phyloP scores from a whole-genome alignment of 1,140 invertebrate genomes.

The Pectinophora gossypiella region DNA sequence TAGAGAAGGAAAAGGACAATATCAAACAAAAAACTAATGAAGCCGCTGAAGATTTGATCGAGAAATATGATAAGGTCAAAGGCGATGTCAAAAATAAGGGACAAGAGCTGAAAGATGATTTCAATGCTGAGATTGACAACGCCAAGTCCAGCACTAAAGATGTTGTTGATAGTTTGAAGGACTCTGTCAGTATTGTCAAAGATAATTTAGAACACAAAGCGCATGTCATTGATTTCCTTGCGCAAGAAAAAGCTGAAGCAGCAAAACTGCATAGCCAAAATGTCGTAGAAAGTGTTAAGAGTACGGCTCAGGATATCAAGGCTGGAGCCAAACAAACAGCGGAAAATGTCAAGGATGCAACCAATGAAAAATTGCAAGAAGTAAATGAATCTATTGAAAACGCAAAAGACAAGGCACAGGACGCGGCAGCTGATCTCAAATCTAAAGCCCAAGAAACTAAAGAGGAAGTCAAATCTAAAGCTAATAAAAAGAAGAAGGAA shows the following conservation, averaged over 20 bases:
- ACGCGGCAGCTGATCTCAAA: slow-evolving; percentile 3
- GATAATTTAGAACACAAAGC: slow-evolving; percentile 41
- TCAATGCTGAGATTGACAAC: slow-evolving; percentile 30
- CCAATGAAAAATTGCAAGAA: slow-evolving; percentile 37
- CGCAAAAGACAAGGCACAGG: slow-evolving; percentile 31
- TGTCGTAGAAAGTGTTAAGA: slow-evolving; percentile 17
- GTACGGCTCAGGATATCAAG: slow-evolving; percentile 25
- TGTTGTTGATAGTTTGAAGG: slow-evolving; percentile 27
- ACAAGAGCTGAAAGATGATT: slow-evolving; percentile 31
- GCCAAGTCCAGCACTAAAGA: slow-evolving; percentile 33
- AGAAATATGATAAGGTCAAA: slow-evolving; percentile 36
- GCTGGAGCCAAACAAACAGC: slow-evolving; percentile 26
- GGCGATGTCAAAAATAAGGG: slow-evolving; percentile 41
- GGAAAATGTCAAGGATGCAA: slow-evolving; percentile 30
- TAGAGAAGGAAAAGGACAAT: slow-evolving; percentile 49
- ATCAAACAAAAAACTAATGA: slow-evolving; percentile 40
- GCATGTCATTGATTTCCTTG: slow-evolving; percentile 46
- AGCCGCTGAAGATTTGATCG: slow-evolving; percentile 36
- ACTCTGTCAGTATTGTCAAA: slow-evolving; percentile 28
- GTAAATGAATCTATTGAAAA: slow-evolving; percentile 35
- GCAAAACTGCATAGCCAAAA: slow-evolving; percentile 33
- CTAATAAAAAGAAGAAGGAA: slow-evolving; percentile 61
- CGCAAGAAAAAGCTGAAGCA: slow-evolving; percentile 53
- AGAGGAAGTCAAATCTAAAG: slow-evolving; percentile 38
- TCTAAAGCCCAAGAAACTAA: slow-evolving; percentile 29